These are phyloP conservation scores for Eonycteris spelaea DNA, from an alignment of 2,113 vertebrate genomes.

Conservation along the genomic window DNA sequence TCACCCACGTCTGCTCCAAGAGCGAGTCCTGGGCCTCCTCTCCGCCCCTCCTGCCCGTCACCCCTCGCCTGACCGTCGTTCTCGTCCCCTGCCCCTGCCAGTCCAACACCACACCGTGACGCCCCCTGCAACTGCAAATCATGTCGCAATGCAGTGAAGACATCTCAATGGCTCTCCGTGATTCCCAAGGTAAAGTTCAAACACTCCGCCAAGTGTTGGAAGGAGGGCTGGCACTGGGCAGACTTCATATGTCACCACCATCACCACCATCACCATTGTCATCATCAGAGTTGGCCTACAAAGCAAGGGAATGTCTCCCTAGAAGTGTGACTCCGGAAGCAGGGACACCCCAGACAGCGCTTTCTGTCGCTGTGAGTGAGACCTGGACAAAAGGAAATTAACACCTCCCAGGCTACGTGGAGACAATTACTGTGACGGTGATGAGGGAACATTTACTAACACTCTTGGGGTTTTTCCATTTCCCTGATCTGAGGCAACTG, in stretches of 20 bases:
- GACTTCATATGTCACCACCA: neutral
- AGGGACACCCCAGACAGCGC: neutral
- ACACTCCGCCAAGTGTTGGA: neutral
- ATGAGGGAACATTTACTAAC: neutral
- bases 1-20: neutral
- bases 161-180: neutral
- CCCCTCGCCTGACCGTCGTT: no score
- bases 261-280: no score
- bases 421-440: neutral
- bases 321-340: neutral
- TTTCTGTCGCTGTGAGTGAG: neutral
- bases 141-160: neutral
- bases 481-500: neutral
- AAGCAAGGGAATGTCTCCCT: neutral
- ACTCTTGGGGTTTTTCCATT: slow-evolving; percentile 43
- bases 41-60: rapidly evolving
- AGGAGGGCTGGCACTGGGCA: neutral
- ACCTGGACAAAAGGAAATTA: neutral
- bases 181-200: neutral
- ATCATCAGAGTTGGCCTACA: neutral
- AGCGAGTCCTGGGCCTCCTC: neutral
- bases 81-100: neutral
- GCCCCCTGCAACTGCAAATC: neutral
- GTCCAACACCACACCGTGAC: rapidly evolving
- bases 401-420: neutral